Percentiles rank a stretch among this genome's conserved stretches.
These are phyloP conservation scores for Argyresthia goedartella DNA, from an alignment of 2,888 invertebrate genomes.

Conservation along the genomic window DNA sequence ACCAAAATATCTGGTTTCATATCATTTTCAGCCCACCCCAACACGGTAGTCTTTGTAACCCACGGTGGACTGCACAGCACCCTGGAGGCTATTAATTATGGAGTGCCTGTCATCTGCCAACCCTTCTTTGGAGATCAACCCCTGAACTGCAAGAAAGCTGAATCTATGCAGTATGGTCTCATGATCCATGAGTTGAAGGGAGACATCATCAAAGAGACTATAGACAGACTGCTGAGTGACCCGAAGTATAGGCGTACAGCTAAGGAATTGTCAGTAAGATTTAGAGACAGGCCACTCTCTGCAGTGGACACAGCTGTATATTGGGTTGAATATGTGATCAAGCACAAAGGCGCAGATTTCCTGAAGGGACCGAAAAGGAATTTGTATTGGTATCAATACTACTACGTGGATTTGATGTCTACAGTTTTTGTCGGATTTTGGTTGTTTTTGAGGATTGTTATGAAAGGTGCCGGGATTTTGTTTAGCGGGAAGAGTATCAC, in stretches of 20 bases:
- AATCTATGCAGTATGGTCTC: conserved; percentile 32
- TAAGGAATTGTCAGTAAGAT: conserved; percentile 29
- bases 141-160: conserved; percentile 27
- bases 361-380: conserved; percentile 35
- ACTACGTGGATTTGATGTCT: conserved; percentile 33
- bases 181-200: conserved; percentile 31
- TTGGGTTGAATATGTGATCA: conserved; percentile 51
- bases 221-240: conserved; percentile 31
- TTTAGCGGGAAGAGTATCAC: no score
- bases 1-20: not conserved
- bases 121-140: conserved; percentile 56
- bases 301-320: conserved; percentile 41
- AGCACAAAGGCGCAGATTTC: conserved; percentile 41
- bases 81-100: conserved; percentile 44
- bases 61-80: conserved; percentile 50
- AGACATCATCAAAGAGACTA: conserved; percentile 20
- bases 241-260: conserved; percentile 29
- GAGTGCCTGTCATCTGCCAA: conserved; percentile 45
- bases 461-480: no score
- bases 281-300: conserved; percentile 35
- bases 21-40: conserved; percentile 34
- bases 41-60: conserved; percentile 46
- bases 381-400: conserved; percentile 39
- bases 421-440: not conserved
- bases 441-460: not conserved